Evolutionary conservation across 2,113 vertebrate genomes (phyloP), one percentile per base, ranked within the genome.

Genomic region (Platysternon megacephalum): DNA sequence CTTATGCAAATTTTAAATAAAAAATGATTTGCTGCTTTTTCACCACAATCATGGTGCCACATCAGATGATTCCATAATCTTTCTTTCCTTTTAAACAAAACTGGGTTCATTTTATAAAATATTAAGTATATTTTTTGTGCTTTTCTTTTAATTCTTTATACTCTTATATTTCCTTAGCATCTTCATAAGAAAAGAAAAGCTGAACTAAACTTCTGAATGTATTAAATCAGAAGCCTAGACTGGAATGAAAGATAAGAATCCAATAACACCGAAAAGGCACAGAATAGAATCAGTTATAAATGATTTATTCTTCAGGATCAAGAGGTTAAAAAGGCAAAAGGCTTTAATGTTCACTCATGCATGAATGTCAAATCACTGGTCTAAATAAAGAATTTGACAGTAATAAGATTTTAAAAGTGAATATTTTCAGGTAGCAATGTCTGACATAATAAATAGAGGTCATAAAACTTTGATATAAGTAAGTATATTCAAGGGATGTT

Each of bases 311-410:
- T 93, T 46, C 55, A 94, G 96, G 97, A 98, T 96, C 97, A 96
- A 88, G 92, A 98, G 98, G 98, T 98, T 98, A 98, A 98, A 98
- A 98, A 98, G 97, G 96, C 97, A 97, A 97, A 53, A 98, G 97
- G 94, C 95, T 97, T 97, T 96, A 96, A 93, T 95, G 97, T 93
- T 97, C 88, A 19, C 88, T 98, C 98, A 97, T 95, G 97, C 82
- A 91, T 95, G 97, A 98, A 98, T 98, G 97, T 98, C 97, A 97
- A 96, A 95, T 96, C 95, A 86, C 91, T 96, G 95, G 87, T 91
- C 94, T 95, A 97, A 97, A 97, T 97, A 97, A 96, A 88, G 94
- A 97, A 96, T 97, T 94, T 97, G 95, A 97, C 95, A 97, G 94
- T 95, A 98, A 97, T 97, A 97, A 98, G 96, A 92, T 97, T 98